Evolutionary conservation across 2,888 invertebrate species (phyloP).

Genomic region (Phania funesta): DNA sequence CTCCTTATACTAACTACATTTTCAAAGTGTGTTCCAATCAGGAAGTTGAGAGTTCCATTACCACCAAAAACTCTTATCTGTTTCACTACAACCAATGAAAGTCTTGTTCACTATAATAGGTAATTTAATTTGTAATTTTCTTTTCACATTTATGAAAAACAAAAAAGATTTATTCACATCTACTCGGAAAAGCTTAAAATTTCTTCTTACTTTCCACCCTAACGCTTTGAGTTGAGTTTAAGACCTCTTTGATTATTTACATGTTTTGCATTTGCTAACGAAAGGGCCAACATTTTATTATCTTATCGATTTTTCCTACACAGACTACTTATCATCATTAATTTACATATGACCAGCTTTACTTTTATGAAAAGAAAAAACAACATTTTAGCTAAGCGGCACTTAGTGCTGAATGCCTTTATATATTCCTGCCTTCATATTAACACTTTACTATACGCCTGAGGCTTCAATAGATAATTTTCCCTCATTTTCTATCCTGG

Average conservation of each 20-base stretch:
- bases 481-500: not conserved
- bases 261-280: not conserved
- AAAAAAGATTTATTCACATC: too few species aligned
- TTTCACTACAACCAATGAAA: too few species aligned
- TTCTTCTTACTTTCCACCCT: too few species aligned
- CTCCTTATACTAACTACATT: too few species aligned
- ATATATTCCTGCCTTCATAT: conserved; percentile 45
- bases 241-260: not conserved
- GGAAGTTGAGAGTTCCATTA: too few species aligned
- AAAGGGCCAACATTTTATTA: not conserved
- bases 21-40: too few species aligned
- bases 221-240: not conserved
- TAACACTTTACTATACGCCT: conserved; percentile 60
- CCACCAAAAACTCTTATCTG: too few species aligned
- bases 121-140: too few species aligned
- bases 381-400: not conserved
- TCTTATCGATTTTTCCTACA: not conserved
- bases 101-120: too few species aligned
- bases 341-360: conserved; percentile 13
- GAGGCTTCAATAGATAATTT: conserved; percentile 27
- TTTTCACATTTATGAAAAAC: too few species aligned
- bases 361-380: not conserved
- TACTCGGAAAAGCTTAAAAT: too few species aligned
- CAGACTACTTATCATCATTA: not conserved
- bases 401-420: conserved; percentile 26